Percentiles rank a stretch among this genome's conserved stretches.
phyloP scores from a whole-genome alignment of 2,113 vertebrate genomes.

The Pluvianellus socialis region DNA sequence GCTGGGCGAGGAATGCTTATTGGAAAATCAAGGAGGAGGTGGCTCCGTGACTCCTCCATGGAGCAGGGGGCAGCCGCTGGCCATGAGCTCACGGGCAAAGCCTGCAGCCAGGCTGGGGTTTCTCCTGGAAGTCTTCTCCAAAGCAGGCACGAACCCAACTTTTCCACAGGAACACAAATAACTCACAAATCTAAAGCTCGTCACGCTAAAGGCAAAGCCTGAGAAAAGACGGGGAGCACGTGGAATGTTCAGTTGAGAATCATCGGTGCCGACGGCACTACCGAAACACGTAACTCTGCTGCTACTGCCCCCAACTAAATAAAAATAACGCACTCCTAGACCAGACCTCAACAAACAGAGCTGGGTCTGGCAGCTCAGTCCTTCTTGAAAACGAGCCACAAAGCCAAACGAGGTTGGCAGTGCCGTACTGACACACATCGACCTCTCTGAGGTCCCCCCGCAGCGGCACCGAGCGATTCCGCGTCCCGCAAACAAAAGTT shows the following conservation, averaged over 20 bases:
- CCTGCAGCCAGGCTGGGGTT: not conserved
- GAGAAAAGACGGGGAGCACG: too few species aligned
- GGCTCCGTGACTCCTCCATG: too few species aligned
- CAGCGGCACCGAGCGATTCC: not conserved
- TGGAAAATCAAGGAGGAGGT: not conserved
- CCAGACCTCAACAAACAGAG: not conserved
- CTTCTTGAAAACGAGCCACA: not conserved
- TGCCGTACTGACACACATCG: fast-evolving
- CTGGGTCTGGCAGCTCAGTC: not conserved
- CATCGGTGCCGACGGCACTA: not conserved
- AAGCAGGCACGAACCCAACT: not conserved
- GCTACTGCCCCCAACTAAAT: not conserved
- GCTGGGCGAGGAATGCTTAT: fast-evolving
- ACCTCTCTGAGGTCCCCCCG: not conserved
- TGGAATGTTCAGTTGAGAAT: not conserved
- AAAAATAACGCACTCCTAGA: not conserved
- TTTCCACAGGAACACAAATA: fast-evolving
- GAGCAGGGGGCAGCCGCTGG: not conserved
- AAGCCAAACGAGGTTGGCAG: too few species aligned
- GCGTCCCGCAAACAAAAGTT: fast-evolving
- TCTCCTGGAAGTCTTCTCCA: not conserved
- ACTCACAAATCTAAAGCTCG: not conserved
- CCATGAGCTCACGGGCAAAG: not conserved
- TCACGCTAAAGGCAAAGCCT: not conserved
- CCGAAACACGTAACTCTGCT: too few species aligned